Conservation (phyloP, 2,113 vertebrate genomes). For the Melierax canorus region DNA sequence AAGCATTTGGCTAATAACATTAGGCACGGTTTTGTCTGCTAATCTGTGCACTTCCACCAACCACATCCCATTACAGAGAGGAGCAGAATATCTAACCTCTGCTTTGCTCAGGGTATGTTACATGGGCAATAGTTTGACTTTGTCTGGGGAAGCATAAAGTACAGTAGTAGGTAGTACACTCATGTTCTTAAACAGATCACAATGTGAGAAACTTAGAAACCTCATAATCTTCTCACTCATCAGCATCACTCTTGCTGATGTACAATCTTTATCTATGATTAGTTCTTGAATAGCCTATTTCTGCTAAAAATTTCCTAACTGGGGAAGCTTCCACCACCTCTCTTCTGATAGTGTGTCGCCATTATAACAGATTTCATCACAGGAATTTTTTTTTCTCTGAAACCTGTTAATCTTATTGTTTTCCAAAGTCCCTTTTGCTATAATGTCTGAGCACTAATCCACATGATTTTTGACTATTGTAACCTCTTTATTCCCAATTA, state of each 20-base stretch:
- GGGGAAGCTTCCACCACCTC: background rate
- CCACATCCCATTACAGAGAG: background rate
- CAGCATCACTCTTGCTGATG: background rate
- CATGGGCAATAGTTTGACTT: background rate
- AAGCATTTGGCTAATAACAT: background rate
- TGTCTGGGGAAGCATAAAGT: background rate
- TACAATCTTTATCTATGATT: background rate
- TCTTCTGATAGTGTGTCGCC: background rate
- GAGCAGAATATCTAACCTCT: background rate
- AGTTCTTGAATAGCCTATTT: background rate
- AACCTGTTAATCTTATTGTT: background rate
- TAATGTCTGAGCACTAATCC: background rate
- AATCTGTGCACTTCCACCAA: slow-evolving; percentile 2
- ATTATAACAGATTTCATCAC: background rate
- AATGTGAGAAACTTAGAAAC: background rate
- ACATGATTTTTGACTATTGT: background rate
- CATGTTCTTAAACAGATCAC: background rate
- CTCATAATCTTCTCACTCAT: background rate
- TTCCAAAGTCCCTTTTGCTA: background rate
- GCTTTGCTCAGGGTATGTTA: background rate
- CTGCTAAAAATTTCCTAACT: background rate
- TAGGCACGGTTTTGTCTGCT: background rate
- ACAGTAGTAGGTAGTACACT: background rate
- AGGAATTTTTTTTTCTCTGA: background rate
- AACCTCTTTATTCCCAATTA: background rate